Conservation (phyloP, 2,888 invertebrate genomes). For the Chouioia cunea region DNA sequence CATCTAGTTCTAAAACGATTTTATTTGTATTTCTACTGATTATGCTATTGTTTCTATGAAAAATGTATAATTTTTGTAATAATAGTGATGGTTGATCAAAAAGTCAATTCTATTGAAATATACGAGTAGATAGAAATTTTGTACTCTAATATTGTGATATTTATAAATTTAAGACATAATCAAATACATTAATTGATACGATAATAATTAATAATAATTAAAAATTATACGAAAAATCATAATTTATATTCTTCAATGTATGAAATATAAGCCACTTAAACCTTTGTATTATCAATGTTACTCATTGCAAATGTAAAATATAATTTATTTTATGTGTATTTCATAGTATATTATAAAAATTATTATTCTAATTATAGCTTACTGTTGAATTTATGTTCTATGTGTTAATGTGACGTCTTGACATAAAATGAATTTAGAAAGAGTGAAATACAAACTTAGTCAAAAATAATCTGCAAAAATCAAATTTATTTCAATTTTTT, state of each 20-base stretch:
- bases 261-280: background rate
- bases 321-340: constrained; percentile 33
- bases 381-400: constrained; percentile 12
- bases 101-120: constrained; percentile 35
- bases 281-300: constrained; percentile 30
- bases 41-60: constrained; percentile 1
- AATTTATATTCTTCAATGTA: constrained; percentile 1
- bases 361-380: constrained; percentile 27
- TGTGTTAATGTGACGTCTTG: constrained; percentile 11
- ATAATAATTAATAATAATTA: constrained; percentile 12
- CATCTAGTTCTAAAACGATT: too few relatives aligned
- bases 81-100: constrained; percentile 21
- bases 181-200: constrained; percentile 16
- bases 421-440: constrained; percentile 15
- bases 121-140: constrained; percentile 29
- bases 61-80: constrained; percentile 12
- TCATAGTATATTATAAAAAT: constrained; percentile 42
- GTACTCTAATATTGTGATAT: constrained; percentile 44
- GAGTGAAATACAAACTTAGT: constrained; percentile 10
- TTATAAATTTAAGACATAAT: constrained; percentile 8
- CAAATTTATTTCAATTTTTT: background rate
- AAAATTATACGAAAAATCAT: constrained; percentile 21
- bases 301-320: constrained; percentile 29
- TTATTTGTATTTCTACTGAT: constrained; percentile 21
- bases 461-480: constrained; percentile 20